These are phyloP conservation scores for Lagenorhynchus albirostris DNA, from an alignment of 2,113 vertebrate species.

Conservation along the genomic window DNA sequence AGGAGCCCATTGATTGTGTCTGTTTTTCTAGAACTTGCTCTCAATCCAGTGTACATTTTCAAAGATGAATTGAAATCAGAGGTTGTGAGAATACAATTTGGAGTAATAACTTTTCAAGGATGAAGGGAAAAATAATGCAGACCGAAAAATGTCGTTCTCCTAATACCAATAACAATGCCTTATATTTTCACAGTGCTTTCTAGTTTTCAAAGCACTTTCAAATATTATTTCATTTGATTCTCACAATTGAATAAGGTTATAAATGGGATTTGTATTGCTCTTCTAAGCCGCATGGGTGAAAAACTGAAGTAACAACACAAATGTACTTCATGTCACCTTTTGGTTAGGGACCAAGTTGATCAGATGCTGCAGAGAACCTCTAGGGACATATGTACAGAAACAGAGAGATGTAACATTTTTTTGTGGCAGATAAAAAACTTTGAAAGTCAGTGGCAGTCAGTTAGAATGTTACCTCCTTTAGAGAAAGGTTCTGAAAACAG, in stretches of 20 bases:
- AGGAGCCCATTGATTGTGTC: neutral
- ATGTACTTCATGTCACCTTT: slow-evolving; percentile 19
- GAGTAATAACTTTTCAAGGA: neutral
- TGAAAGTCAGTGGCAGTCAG: neutral
- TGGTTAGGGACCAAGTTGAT: neutral
- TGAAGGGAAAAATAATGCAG: slow-evolving; percentile 22
- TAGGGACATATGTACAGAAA: neutral
- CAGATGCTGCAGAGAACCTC: neutral
- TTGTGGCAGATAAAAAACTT: neutral
- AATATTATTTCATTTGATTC: neutral
- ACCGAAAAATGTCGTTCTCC: neutral
- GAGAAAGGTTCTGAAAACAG: neutral
- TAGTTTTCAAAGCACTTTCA: slow-evolving; percentile 30
- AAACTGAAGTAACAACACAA: neutral
- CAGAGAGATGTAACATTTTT: neutral
- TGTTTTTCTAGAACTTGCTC: neutral
- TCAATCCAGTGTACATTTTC: neutral
- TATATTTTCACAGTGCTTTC: neutral
- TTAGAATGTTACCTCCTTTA: neutral
- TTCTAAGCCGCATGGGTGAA: neutral
- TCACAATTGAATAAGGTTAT: neutral
- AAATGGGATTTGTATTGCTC: neutral
- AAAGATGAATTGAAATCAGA: slow-evolving; percentile 12
- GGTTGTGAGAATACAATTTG: neutral
- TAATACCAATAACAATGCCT: neutral